phyloP scores from a whole-genome alignment of 30 jellyfish, hydroid and myxozoan genomes.

The Aurelia sp. region DNA sequence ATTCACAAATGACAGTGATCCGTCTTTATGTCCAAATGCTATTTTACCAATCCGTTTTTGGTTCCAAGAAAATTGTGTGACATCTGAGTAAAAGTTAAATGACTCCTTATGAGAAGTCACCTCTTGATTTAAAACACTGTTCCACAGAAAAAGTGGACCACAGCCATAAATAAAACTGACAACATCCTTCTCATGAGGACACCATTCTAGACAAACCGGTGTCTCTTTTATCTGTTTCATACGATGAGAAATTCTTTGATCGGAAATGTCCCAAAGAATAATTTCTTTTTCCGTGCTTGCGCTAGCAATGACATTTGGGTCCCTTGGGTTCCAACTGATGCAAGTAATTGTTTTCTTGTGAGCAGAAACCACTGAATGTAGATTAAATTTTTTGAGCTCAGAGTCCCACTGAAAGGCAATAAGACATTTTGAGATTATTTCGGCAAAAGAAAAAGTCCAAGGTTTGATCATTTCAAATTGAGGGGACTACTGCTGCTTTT shows the following conservation, averaged over 20 bases:
- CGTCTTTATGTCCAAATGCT: slow-evolving; percentile 85
- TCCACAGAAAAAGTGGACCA: slow-evolving; percentile 80
- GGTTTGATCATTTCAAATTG: too few relatives aligned
- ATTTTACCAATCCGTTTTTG: slow-evolving; percentile 46
- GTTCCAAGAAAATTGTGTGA: slow-evolving; percentile 73
- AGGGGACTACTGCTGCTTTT: too few relatives aligned
- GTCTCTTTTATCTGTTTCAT: slow-evolving; percentile 47
- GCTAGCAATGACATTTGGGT: slow-evolving; percentile 70
- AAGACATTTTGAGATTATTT: too few relatives aligned
- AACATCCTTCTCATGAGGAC: slow-evolving; percentile 69
- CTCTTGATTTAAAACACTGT: slow-evolving; percentile 22
- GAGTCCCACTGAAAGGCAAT: slow-evolving; percentile 51
- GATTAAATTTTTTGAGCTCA: slow-evolving; percentile 38
- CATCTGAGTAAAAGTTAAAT: slow-evolving; percentile 39
- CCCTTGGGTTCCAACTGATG: slow-evolving; percentile 76
- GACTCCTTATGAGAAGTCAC: slow-evolving; percentile 53
- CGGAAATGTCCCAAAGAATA: slow-evolving; percentile 76
- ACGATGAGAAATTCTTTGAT: slow-evolving; percentile 51
- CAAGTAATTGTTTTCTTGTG: slow-evolving; percentile 82
- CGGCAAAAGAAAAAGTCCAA: too few relatives aligned
- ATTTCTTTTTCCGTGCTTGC: slow-evolving; percentile 71
- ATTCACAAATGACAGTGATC: slow-evolving; percentile 62
- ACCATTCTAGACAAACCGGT: slow-evolving; percentile 77
- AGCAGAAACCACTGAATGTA: slow-evolving; percentile 85
- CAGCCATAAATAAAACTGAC: slow-evolving; percentile 47